These are phyloP conservation scores for Cepphus grylle DNA, from an alignment of 2,113 vertebrate genomes.

Conservation along the genomic window DNA sequence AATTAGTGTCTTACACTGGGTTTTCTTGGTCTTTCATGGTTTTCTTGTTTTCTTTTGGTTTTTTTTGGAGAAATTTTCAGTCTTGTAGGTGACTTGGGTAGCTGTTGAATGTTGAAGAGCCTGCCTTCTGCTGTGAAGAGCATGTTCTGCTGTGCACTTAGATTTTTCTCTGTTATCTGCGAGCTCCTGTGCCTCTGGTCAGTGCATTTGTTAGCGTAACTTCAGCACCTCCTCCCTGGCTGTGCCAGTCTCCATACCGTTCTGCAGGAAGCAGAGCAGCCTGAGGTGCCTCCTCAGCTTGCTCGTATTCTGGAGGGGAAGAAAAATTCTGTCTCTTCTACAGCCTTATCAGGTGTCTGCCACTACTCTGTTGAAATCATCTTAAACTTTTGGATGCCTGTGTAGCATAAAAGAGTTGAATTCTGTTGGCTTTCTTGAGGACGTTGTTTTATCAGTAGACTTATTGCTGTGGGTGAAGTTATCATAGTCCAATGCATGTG, in stretches of 20 bases:
- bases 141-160: neutral
- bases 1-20: neutral
- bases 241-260: neutral
- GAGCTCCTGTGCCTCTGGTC: neutral
- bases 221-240: neutral
- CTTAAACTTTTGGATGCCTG: neutral
- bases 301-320: neutral
- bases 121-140: neutral
- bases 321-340: neutral
- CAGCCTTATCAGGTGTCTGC: neutral
- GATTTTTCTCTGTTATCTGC: neutral
- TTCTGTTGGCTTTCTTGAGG: neutral
- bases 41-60: neutral
- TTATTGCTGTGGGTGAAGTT: neutral
- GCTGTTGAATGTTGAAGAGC: neutral
- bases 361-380: neutral
- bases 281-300: neutral
- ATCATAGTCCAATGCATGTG: neutral
- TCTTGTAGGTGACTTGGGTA: neutral
- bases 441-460: neutral
- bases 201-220: neutral
- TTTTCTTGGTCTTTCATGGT: neutral
- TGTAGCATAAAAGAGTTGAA: neutral
- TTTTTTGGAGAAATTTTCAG: neutral
- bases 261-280: neutral